These are phyloP conservation scores for Pagetopsis macropterus DNA, from an alignment of 2,797 vertebrate genomes.

Conservation along the genomic window DNA sequence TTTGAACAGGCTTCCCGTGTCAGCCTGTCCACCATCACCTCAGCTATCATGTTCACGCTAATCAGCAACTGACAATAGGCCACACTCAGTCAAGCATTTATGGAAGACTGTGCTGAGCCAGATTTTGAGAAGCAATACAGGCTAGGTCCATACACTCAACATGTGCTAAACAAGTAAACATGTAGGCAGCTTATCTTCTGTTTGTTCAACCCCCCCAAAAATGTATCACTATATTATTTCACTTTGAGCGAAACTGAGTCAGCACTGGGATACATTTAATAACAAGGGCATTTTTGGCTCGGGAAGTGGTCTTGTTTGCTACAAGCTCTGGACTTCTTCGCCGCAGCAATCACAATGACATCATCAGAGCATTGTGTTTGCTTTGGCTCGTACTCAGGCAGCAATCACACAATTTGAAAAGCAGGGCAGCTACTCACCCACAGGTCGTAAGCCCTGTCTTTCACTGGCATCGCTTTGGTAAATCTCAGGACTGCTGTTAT, in stretches of 20 bases:
- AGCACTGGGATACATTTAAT: constrained; percentile 25
- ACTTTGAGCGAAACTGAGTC: constrained; percentile 15
- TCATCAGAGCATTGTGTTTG: constrained; percentile 39
- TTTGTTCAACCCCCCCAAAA: constrained; percentile 13
- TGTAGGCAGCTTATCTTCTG: background rate
- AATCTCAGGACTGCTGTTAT: constrained; percentile 38
- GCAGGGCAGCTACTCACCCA: constrained; percentile 16
- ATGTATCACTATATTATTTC: background rate
- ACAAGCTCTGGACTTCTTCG: constrained; percentile 19
- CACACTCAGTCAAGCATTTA: no score
- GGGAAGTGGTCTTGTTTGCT: constrained; percentile 23
- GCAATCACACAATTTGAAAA: constrained; percentile 16
- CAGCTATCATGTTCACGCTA: no score
- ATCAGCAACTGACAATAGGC: no score
- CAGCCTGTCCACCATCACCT: no score
- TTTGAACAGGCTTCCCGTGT: no score
- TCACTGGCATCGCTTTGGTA: constrained; percentile 40
- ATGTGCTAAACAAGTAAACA: background rate
- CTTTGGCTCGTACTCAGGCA: constrained; percentile 32
- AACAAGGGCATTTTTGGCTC: constrained; percentile 29
- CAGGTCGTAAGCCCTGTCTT: constrained; percentile 45
- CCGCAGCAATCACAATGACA: constrained; percentile 19
- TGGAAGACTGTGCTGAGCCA: background rate
- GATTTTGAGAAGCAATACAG: background rate
- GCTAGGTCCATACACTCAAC: background rate